Conservation (phyloP, 2,888 invertebrate species). For the Hypomecis punctinalis region DNA sequence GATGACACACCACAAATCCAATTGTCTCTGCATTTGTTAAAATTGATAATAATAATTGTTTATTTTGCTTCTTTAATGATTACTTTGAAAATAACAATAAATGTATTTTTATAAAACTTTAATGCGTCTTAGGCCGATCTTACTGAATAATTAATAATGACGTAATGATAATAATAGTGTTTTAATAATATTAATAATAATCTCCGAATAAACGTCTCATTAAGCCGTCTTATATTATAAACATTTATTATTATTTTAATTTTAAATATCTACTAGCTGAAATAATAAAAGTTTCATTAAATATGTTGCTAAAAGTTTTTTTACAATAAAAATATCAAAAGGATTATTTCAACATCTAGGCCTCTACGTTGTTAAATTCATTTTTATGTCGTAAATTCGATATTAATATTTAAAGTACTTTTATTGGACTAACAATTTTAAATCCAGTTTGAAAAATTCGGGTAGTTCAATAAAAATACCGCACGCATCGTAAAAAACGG, state of each 20-base stretch:
- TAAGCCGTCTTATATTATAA: slow-evolving; percentile 37
- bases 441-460: not conserved
- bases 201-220: slow-evolving; percentile 11
- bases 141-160: slow-evolving; percentile 1
- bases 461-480: not conserved
- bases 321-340: slow-evolving; percentile 35
- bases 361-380: slow-evolving; percentile 45
- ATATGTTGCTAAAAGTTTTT: slow-evolving; percentile 15
- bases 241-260: slow-evolving; percentile 22
- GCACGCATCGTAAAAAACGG: slow-evolving; percentile 6
- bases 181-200: slow-evolving; percentile 10
- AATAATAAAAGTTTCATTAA: no score
- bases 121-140: slow-evolving; percentile 4
- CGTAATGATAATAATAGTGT: not conserved
- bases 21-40: no score
- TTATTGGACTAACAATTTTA: slow-evolving; percentile 16
- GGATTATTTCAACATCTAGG: slow-evolving; percentile 32
- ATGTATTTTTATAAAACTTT: not conserved
- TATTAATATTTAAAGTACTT: slow-evolving; percentile 25
- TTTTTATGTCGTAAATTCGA: slow-evolving; percentile 42
- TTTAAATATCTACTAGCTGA: no score
- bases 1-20: no score
- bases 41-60: not conserved
- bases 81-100: not conserved
- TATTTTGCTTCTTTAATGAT: not conserved